Evolutionary conservation across 2,113 vertebrate genomes (phyloP).

Genomic region (Pterocles burchelli): DNA sequence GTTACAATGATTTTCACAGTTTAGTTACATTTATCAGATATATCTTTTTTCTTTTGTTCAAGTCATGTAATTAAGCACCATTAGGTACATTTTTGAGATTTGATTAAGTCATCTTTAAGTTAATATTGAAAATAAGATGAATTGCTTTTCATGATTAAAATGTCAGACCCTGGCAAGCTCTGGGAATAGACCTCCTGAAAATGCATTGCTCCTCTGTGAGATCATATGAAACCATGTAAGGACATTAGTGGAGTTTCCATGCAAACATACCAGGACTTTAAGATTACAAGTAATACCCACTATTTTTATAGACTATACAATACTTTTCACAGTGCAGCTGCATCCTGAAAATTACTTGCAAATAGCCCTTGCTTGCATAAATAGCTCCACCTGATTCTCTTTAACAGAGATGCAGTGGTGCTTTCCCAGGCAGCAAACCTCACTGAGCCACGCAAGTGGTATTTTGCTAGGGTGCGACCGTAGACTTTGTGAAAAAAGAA

Average conservation of each 20-base stretch:
- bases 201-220: slow-evolving; percentile 36
- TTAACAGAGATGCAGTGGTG: background rate
- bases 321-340: background rate
- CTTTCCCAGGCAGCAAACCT: background rate
- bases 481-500: background rate
- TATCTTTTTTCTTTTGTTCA: slow-evolving; percentile 33
- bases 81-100: slow-evolving; percentile 64
- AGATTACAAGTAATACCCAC: slow-evolving; percentile 10
- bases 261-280: slow-evolving; percentile 56
- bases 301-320: slow-evolving; percentile 49
- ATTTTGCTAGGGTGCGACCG: background rate
- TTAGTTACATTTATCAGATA: slow-evolving; percentile 37
- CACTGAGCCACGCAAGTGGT: background rate
- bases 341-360: background rate
- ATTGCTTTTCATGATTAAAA: slow-evolving; percentile 52
- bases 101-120: slow-evolving; percentile 62
- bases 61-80: slow-evolving; percentile 66
- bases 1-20: slow-evolving; percentile 49
- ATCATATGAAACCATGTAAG: slow-evolving; percentile 27
- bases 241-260: slow-evolving; percentile 46
- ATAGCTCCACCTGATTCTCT: background rate
- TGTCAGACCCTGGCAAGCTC: slow-evolving; percentile 33
- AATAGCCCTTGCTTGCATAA: background rate
- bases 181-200: slow-evolving; percentile 34
- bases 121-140: slow-evolving; percentile 63